phyloP scores from a whole-genome alignment of 2,888 invertebrate genomes.

The Therioaphis trifolii region DNA sequence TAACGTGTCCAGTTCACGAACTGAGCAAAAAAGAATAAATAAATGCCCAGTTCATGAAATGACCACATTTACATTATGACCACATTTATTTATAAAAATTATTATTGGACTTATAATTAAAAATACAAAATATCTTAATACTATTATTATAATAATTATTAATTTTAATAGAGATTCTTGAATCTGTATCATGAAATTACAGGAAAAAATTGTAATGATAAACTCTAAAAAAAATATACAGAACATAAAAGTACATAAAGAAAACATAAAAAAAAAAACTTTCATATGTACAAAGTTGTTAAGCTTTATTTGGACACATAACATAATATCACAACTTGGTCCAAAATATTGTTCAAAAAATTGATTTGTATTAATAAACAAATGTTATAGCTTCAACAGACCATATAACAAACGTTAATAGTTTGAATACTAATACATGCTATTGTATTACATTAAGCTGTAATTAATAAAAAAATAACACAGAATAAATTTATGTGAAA shows the following conservation, averaged over 20 bases:
- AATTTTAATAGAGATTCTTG: constrained; percentile 26
- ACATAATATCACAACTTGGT: constrained; percentile 46
- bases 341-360: constrained; percentile 37
- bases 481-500: neutral
- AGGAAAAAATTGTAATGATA: constrained; percentile 26
- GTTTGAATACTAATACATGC: neutral
- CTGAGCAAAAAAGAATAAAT: no score
- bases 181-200: neutral
- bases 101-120: no score
- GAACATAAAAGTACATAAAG: constrained; percentile 40
- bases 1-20: no score
- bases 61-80: no score
- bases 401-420: no score
- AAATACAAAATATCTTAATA: constrained; percentile 27
- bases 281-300: constrained; percentile 33
- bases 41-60: no score
- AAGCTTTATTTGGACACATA: constrained; percentile 22
- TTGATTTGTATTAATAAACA: constrained; percentile 20
- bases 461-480: constrained; percentile 12
- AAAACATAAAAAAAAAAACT: constrained; percentile 35
- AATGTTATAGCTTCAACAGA: neutral
- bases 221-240: constrained; percentile 49
- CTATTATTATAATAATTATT: neutral
- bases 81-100: no score
- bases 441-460: neutral